Evolutionary conservation across 2,113 vertebrate genomes (phyloP).

Genomic region (Solea solea): DNA sequence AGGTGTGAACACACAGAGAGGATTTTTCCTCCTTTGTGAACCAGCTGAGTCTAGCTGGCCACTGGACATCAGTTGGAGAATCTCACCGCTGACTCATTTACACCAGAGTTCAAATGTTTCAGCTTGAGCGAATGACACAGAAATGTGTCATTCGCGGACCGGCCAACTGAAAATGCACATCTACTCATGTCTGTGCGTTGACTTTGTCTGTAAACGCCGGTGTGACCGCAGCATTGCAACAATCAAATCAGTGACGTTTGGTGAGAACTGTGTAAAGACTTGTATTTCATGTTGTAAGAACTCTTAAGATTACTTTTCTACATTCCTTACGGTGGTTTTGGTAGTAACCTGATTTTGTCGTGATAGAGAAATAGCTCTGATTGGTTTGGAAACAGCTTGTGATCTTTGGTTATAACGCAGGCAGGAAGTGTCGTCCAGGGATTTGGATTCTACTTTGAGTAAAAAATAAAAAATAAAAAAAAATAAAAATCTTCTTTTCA

Average conservation of each 20-base stretch:
- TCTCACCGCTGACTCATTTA: no score
- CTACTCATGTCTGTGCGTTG: no score
- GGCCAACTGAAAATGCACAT: no score
- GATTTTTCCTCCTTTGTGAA: no score
- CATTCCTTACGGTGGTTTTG: conserved; percentile 58
- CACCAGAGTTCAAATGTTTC: no score
- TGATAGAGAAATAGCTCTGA: conserved; percentile 37
- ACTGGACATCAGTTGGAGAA: no score
- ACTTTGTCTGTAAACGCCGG: no score
- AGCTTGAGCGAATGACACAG: no score
- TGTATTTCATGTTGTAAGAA: conserved; percentile 44
- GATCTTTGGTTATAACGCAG: conserved; percentile 31
- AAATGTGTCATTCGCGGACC: no score
- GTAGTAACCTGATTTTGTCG: conserved; percentile 31
- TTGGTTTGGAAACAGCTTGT: conserved; percentile 36
- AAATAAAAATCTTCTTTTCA: conserved; percentile 47
- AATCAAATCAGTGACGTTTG: conserved; percentile 39
- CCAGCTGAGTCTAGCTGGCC: no score
- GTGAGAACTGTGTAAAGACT: conserved; percentile 47
- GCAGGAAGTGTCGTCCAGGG: conserved; percentile 45
- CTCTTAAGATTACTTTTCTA: conserved; percentile 49
- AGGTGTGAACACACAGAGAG: no score
- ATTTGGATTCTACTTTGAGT: conserved; percentile 43
- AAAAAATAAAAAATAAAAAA: conserved; percentile 40
- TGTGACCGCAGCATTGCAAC: conserved; percentile 16